Evolutionary conservation across 1,140 invertebrate genomes (phyloP), one percentile per base, ranked within the genome.

Genomic region (Adelges cooleyi): DNA sequence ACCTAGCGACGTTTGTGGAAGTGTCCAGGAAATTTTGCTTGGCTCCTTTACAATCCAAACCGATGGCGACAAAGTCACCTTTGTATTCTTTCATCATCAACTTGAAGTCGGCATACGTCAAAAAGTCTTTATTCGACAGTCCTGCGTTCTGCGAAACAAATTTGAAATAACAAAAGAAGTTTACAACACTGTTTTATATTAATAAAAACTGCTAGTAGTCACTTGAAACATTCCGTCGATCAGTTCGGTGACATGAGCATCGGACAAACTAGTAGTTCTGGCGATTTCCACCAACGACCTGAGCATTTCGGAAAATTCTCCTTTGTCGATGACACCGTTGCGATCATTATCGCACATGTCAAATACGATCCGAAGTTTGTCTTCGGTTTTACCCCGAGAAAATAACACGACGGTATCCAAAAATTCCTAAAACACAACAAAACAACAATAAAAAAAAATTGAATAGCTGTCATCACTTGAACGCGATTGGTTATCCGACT

Each of bases 271-370:
- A 0, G 89, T 92, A 0, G 89, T 95, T 72, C 93, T 82, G 0
- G 93, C 94, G 68, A 98, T 96, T 75, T 97, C 94, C 0, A 97
- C 89, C 6, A 98, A 74, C 0, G 94, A 98, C 22, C 94, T 78
- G 67, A 92, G 76, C 89, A 98, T 96, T 73, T 95, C 92, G 8
- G 89, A 91, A 3, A 98, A 78, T 73, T 98, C 95, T 6, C 84
- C 85, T 73, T 95, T 95, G 71, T 97, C 91, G 65, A 98, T 95
- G 0, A 94, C 88, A 0, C 94, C 95, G 71, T 94, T 95, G 3
- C 90, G 82, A 73, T 98, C 92, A 69, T 94, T 90, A 73, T 98
- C 95, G 73, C 95, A 99, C 96, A 99, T 98, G 72, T 97, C 91
- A 72, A 98, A 99, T 66, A 99, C 91, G 25, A 98, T 94, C 15